Base-by-base conservation (phyloP, 1,140 invertebrate species). In the Matsumurasca onukii region DNA sequence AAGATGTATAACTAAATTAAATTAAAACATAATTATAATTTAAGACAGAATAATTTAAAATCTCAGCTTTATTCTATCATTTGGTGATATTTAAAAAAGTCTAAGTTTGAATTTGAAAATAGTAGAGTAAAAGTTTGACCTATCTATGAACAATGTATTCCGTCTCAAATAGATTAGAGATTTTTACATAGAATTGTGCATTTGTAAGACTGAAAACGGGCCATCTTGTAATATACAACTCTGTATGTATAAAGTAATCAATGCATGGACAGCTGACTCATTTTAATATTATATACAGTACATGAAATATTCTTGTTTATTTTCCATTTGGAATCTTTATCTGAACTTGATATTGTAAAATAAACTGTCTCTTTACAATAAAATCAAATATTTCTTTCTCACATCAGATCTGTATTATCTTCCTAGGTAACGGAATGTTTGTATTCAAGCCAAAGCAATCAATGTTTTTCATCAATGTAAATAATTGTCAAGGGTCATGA, bases 161-260 rank as follows among this genome's bases (percentile, higher is more conserved):
- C 62, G 62, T 65, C 62, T 65, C 62, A 65, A 59, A 27, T 59
- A 59, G 55, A 59, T 27, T 59, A 59, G 31, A 65, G 25, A 45
- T 48, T 65, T 65, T 65, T 45, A 45, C 48, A 65, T 45, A 45
- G 48, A 45, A 65, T 45, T 65, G 25, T 65, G 62, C 62, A 65
- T 65, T 65, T 65, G 31, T 65, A 65, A 65, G 62, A 65, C 62
- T 65, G 62, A 65, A 65, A 65, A 65, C 34, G 62, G 62, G 62
- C 62, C 62, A 65, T 65, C 62, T 31, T 65, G 24, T 65, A 45
- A 25, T 20, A 39, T 65, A 65, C 27, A 31, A 48, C 34, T 48
- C 22, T 65, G 62, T 65, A 65, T n/a, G n/a, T n/a, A n/a, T n/a
- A n/a, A n/a, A n/a, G n/a, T 22, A 2, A 65, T 65, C 45, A 17